phyloP scores from a whole-genome alignment of 2,113 vertebrate species.

The Tringa solitaria region DNA sequence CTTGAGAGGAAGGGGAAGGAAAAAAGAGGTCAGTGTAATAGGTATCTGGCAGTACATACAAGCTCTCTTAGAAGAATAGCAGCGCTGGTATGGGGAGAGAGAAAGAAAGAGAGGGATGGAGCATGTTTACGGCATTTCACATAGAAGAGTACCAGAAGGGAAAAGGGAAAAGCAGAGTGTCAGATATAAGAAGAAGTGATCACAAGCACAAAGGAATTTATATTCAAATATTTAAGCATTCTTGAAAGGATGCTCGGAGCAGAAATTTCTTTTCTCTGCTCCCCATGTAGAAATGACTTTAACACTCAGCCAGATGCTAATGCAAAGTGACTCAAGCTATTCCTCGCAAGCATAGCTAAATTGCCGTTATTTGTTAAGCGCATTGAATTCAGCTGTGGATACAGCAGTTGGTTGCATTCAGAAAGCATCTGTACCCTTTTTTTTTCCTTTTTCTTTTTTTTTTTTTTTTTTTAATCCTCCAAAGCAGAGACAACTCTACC shows the following conservation, averaged over 20 bases:
- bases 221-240: constrained; percentile 85
- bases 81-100: neutral
- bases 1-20: constrained; percentile 9
- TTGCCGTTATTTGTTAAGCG: constrained; percentile 96
- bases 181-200: constrained; percentile 74
- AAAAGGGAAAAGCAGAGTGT: constrained; percentile 61
- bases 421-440: constrained; percentile 80
- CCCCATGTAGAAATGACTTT: constrained; percentile 80
- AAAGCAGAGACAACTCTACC: constrained; percentile 77
- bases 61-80: neutral
- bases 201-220: constrained; percentile 79
- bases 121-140: constrained; percentile 19
- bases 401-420: constrained; percentile 81
- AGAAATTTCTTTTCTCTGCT: constrained; percentile 80
- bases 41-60: neutral
- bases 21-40: constrained; percentile 1
- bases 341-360: constrained; percentile 90
- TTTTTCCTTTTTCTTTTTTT: neutral
- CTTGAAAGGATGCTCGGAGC: constrained; percentile 81
- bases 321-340: constrained; percentile 91
- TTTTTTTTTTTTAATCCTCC: constrained; percentile 67
- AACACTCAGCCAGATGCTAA: constrained; percentile 88
- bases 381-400: constrained; percentile 88
- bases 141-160: constrained; percentile 48
- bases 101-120: neutral